These are phyloP conservation scores for Littorina saxatilis DNA, from an alignment of 1,140 invertebrate genomes.

Conservation along the genomic window DNA sequence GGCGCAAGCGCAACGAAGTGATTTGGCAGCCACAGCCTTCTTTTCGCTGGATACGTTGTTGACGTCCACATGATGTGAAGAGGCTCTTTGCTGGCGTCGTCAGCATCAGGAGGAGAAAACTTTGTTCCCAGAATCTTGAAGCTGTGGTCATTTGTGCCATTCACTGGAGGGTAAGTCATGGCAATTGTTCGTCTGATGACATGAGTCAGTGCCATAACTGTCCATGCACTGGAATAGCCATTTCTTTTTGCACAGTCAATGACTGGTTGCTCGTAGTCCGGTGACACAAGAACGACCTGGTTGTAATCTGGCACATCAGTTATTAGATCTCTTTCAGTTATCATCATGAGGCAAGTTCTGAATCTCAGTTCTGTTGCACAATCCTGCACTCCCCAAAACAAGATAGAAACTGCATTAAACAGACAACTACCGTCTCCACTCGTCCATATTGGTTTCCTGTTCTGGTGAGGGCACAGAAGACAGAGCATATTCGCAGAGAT, in stretches of 20 bases:
- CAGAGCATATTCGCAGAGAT: background rate
- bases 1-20: no score
- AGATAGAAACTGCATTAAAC: background rate
- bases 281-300: background rate
- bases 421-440: background rate
- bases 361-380: background rate
- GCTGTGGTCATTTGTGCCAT: background rate
- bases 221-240: background rate
- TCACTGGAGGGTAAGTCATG: background rate
- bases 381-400: background rate
- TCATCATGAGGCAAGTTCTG: background rate
- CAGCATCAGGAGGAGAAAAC: background rate
- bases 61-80: background rate
- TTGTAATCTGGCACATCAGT: background rate
- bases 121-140: background rate
- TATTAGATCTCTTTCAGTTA: background rate
- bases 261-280: background rate
- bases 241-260: background rate
- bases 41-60: background rate
- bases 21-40: background rate
- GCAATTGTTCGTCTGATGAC: background rate
- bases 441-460: background rate
- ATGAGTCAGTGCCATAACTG: background rate
- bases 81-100: background rate
- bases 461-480: background rate